Evolutionary conservation across 2,113 vertebrate genomes (phyloP).

Genomic region (Ariopsis seemanni): DNA sequence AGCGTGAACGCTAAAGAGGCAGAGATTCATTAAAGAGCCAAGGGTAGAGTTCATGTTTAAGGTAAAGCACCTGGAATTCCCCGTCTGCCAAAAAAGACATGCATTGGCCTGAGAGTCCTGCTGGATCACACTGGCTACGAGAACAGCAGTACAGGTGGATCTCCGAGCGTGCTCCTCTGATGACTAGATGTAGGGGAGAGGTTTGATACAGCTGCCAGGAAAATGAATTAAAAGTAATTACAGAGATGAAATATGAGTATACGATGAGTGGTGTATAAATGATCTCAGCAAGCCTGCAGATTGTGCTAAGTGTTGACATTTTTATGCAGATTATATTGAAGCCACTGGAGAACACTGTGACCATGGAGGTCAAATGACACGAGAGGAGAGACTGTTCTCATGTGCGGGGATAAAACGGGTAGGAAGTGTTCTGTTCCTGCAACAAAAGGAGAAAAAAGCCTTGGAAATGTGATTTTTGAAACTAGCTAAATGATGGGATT

Average conservation of each 20-base stretch:
- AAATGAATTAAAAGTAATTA: not conserved
- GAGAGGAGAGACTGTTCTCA: not conserved
- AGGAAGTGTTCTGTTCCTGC: constrained; percentile 7
- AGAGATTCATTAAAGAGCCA: not conserved
- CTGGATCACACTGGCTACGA: not conserved
- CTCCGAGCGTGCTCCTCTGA: not conserved
- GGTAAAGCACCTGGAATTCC: constrained; percentile 15
- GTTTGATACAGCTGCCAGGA: not conserved
- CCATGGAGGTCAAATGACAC: not conserved
- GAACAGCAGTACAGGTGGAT: not conserved
- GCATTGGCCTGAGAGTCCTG: not conserved
- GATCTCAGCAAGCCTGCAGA: not conserved
- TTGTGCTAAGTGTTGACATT: not conserved
- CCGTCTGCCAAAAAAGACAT: not conserved
- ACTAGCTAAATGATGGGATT: not conserved
- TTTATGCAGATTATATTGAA: not conserved
- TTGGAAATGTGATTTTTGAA: not conserved
- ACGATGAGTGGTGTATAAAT: not conserved
- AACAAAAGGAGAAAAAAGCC: not conserved
- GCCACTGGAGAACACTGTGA: not conserved
- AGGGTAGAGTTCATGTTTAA: constrained; percentile 4
- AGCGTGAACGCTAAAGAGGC: not conserved
- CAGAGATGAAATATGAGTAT: not conserved
- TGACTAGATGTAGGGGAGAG: not conserved
- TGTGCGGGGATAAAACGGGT: not conserved